These are phyloP conservation scores for Cyprinodon diabolis DNA, from an alignment of 2,797 vertebrate genomes.

Conservation along the genomic window DNA sequence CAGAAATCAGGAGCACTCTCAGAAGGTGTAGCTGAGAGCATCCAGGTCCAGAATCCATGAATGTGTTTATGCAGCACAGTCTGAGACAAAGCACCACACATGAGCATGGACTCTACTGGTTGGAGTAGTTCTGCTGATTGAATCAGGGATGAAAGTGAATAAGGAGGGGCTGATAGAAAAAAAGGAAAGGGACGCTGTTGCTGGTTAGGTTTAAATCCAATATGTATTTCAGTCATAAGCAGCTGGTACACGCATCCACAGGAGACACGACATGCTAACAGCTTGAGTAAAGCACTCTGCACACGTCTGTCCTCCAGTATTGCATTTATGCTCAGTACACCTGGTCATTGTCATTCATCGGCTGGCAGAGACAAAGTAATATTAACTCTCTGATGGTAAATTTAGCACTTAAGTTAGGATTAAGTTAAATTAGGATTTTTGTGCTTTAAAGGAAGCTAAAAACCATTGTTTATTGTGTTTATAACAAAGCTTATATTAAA, in stretches of 20 bases:
- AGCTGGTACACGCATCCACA: constrained; percentile 72
- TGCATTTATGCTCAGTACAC: constrained; percentile 28
- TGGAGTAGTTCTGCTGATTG: constrained; percentile 28
- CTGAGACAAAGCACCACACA: constrained; percentile 38
- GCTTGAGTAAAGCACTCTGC: constrained; percentile 23
- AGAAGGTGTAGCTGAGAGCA: constrained; percentile 40
- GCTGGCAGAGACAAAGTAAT: constrained; percentile 3
- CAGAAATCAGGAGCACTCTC: constrained; percentile 46
- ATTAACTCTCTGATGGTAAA: constrained; percentile 18
- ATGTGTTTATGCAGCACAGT: constrained; percentile 22
- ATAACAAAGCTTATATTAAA: constrained; percentile 3
- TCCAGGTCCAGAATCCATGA: constrained; percentile 60
- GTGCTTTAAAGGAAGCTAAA: background rate
- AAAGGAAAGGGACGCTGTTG: constrained; percentile 36
- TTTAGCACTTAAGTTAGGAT: constrained; percentile 22
- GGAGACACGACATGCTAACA: constrained; percentile 2
- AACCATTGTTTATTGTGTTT: constrained; percentile 8
- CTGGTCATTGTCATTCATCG: constrained; percentile 53
- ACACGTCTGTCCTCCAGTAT: constrained; percentile 44
- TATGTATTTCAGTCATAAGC: constrained; percentile 75
- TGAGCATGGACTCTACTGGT: constrained; percentile 20
- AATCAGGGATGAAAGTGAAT: constrained; percentile 16
- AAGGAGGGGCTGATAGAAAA: constrained; percentile 24
- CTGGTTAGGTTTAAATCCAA: constrained; percentile 58
- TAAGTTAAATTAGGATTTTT: constrained; percentile 13